These are phyloP conservation scores for Alosa alosa DNA, from an alignment of 2,113 vertebrate species.

Conservation along the genomic window DNA sequence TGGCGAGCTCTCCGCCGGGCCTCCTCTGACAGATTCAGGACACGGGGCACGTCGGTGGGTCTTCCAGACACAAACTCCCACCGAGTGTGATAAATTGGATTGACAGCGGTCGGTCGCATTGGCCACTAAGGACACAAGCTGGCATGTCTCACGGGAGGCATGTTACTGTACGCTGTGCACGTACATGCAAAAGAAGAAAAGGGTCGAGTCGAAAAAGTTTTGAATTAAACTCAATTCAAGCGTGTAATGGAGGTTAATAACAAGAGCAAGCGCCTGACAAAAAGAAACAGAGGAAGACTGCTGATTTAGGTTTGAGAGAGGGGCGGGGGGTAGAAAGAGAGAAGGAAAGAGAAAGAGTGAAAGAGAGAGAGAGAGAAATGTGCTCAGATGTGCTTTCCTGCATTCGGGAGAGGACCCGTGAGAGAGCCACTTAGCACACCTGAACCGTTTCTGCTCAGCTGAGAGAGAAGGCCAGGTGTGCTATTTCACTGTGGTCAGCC, in stretches of 20 bases:
- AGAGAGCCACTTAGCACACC: background rate
- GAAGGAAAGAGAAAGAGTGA: background rate
- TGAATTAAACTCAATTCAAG: background rate
- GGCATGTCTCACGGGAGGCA: background rate
- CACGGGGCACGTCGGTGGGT: background rate
- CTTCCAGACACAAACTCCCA: background rate
- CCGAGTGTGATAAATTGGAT: background rate
- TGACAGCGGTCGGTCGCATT: background rate
- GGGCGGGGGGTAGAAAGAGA: background rate
- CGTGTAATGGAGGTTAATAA: constrained; percentile 12
- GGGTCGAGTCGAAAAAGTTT: background rate
- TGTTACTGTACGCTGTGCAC: background rate
- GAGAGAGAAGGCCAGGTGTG: background rate
- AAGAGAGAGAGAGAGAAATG: background rate
- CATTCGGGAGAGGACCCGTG: background rate
- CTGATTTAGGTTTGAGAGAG: background rate
- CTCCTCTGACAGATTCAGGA: background rate
- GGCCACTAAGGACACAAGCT: background rate
- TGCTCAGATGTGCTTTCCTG: background rate
- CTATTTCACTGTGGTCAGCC: background rate
- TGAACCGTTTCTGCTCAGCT: background rate
- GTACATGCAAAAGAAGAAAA: background rate
- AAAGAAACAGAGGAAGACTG: background rate
- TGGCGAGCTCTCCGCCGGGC: background rate
- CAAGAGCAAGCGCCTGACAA: background rate